Evolutionary conservation across 1,140 invertebrate genomes (phyloP).

Genomic region (Acromyrmex echinatior): DNA sequence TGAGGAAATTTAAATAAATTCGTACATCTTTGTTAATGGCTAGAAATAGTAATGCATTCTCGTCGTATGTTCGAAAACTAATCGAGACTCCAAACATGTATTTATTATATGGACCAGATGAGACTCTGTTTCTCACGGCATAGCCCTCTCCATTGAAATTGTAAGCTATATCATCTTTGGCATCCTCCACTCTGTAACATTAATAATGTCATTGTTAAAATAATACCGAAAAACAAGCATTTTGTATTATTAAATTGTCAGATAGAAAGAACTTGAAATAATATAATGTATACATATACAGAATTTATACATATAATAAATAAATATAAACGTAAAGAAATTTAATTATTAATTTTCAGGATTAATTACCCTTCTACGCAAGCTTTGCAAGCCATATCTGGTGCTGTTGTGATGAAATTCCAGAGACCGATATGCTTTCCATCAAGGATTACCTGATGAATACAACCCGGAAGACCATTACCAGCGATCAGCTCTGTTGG

Average conservation of each 20-base stretch:
- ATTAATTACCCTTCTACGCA: slow-evolving; percentile 90
- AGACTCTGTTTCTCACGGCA: slow-evolving; percentile 89
- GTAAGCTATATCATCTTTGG: slow-evolving; percentile 87
- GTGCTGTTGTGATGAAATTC: slow-evolving; percentile 91
- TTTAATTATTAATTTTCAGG: slow-evolving; percentile 6
- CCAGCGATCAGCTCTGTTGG: slow-evolving; percentile 84
- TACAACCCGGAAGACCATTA: slow-evolving; percentile 90
- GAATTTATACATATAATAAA: background rate
- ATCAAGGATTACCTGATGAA: slow-evolving; percentile 93
- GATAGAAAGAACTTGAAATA: background rate
- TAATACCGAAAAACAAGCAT: background rate
- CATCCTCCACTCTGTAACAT: slow-evolving; percentile 87
- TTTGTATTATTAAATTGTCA: background rate
- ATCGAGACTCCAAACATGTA: slow-evolving; percentile 93
- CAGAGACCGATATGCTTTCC: slow-evolving; percentile 94
- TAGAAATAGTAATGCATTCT: slow-evolving; percentile 95
- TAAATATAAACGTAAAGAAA: background rate
- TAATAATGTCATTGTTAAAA: background rate
- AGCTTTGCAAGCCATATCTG: slow-evolving; percentile 90
- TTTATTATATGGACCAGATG: slow-evolving; percentile 89
- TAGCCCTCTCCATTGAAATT: slow-evolving; percentile 94
- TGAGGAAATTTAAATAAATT: slow-evolving; percentile 42
- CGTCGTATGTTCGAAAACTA: slow-evolving; percentile 94
- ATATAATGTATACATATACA: background rate
- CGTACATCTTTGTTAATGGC: slow-evolving; percentile 90